Base-by-base conservation (phyloP, 1,140 invertebrate genomes). In the Meloidogyne chitwoodi region DNA sequence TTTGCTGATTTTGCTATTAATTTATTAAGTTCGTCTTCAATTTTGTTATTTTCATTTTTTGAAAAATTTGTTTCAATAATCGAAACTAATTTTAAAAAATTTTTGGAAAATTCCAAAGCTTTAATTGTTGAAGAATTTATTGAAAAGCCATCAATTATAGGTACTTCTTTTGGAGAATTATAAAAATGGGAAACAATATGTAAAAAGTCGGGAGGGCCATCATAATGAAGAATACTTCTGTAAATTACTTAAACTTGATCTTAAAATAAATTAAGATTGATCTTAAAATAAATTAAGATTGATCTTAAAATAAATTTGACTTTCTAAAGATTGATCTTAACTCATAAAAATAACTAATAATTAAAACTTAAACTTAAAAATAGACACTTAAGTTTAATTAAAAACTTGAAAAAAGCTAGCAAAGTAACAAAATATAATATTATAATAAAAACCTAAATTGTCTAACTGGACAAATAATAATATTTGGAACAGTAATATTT, bases 381-480 rank as follows among this genome's bases (percentile, higher is more conserved):
- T 8, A 2, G 2, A 31, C 2, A 31, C 6, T 3, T 3, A 31
- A 31, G 2, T 31, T 38, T 0, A 38, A 38, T 8, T 38, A 8
- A 10, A 38, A 38, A 64, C 62, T 64, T 24, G 4, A 64, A 6
- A n/a, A n/a, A n/a, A n/a, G 10, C 10, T 24, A 24, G 4, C 24
- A 64, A 64, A 2, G 6, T 63, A 63, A 63, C 6, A 2, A 63
- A 63, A 6, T 10, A 6, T 31, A 64, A n/a, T 6, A 22, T 29
- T 38, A 19, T 2, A 73, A 66, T 4, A 44, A 76, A 38, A 26
- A 77, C 76, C 64, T 77, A 38, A 77, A 66, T 64, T 77, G 48
- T 63, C 76, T 62, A 26, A 66, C 44, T 0, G 76, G 76, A 56
- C 76, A 77, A n/a, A 77, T 67, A 16, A 77, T 56, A 29, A 77